These are phyloP conservation scores for Calephelis virginiensis DNA, from an alignment of 1,140 invertebrate species.

Conservation along the genomic window DNA sequence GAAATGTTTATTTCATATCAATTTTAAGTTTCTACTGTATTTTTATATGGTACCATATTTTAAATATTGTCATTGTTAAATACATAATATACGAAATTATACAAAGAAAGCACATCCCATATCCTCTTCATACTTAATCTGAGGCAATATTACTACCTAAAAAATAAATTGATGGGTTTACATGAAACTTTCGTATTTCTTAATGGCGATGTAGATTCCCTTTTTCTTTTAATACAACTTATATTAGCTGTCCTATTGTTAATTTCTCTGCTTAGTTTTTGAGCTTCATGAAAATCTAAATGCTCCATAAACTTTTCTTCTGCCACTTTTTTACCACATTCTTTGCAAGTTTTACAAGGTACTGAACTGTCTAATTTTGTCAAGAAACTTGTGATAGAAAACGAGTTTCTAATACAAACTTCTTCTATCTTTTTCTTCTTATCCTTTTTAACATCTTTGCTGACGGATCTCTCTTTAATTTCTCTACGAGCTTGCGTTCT, in stretches of 20 bases:
- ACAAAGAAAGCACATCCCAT: too few species aligned
- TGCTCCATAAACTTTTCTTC: constrained; percentile 81
- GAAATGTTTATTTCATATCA: too few species aligned
- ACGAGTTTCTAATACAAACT: constrained; percentile 28
- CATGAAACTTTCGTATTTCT: constrained; percentile 61
- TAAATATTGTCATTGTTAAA: too few species aligned
- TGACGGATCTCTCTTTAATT: constrained; percentile 32
- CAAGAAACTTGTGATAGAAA: constrained; percentile 57
- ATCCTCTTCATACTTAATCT: background rate
- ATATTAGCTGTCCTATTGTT: constrained; percentile 51
- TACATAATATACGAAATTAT: too few species aligned
- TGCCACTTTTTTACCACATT: constrained; percentile 82
- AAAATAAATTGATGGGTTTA: constrained; percentile 64
- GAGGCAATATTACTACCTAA: constrained; percentile 37
- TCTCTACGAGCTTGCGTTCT: constrained; percentile 49
- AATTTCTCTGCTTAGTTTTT: constrained; percentile 78
- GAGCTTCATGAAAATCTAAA: constrained; percentile 85
- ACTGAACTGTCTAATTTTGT: constrained; percentile 52
- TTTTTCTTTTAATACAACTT: constrained; percentile 54
- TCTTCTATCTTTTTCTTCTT: constrained; percentile 37
- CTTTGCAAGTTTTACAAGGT: constrained; percentile 77
- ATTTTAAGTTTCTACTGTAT: too few species aligned
- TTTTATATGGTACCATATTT: too few species aligned
- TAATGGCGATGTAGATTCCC: constrained; percentile 49
- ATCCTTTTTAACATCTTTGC: constrained; percentile 36